Percentiles rank a stretch among this genome's conserved stretches.
phyloP scores from a whole-genome alignment of 2,888 invertebrate species.

The Baccha elongata region DNA sequence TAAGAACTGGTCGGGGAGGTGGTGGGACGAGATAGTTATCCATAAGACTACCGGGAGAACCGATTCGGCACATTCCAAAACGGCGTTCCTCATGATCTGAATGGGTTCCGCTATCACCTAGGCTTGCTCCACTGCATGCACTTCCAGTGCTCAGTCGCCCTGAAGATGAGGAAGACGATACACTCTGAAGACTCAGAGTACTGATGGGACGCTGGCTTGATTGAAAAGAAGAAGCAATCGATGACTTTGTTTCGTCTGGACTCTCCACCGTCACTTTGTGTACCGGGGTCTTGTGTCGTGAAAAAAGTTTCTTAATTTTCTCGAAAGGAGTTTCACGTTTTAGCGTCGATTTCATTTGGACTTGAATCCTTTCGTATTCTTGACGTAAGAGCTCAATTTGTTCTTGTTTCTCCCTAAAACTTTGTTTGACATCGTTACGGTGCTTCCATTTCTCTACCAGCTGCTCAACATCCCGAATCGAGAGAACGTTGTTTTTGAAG shows the following conservation, averaged over 20 bases:
- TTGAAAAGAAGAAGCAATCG: slow-evolving; percentile 80
- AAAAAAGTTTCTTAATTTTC: slow-evolving; percentile 89
- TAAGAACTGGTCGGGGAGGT: slow-evolving; percentile 84
- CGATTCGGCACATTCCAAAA: slow-evolving; percentile 78
- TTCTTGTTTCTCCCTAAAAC: slow-evolving; percentile 92
- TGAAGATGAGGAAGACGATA: slow-evolving; percentile 87
- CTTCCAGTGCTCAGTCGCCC: slow-evolving; percentile 91
- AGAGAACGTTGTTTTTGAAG: slow-evolving; percentile 94
- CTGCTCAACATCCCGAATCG: slow-evolving; percentile 92
- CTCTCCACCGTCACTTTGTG: slow-evolving; percentile 76
- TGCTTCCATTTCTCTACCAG: slow-evolving; percentile 94
- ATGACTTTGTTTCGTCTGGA: slow-evolving; percentile 81
- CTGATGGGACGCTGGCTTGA: slow-evolving; percentile 85
- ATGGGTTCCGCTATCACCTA: slow-evolving; percentile 93
- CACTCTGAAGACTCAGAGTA: slow-evolving; percentile 87
- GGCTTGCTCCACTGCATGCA: slow-evolving; percentile 88
- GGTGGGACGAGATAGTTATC: slow-evolving; percentile 87
- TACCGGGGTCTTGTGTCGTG: slow-evolving; percentile 84
- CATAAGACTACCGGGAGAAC: slow-evolving; percentile 81
- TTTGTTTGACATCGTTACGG: slow-evolving; percentile 93
- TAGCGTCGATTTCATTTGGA: slow-evolving; percentile 88
- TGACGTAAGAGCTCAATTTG: slow-evolving; percentile 91
- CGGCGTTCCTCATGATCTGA: slow-evolving; percentile 91
- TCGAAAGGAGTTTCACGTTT: slow-evolving; percentile 92
- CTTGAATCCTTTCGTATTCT: slow-evolving; percentile 92